These are phyloP conservation scores for Cherax destructor DNA, from an alignment of 1,140 invertebrate species.

Conservation along the genomic window DNA sequence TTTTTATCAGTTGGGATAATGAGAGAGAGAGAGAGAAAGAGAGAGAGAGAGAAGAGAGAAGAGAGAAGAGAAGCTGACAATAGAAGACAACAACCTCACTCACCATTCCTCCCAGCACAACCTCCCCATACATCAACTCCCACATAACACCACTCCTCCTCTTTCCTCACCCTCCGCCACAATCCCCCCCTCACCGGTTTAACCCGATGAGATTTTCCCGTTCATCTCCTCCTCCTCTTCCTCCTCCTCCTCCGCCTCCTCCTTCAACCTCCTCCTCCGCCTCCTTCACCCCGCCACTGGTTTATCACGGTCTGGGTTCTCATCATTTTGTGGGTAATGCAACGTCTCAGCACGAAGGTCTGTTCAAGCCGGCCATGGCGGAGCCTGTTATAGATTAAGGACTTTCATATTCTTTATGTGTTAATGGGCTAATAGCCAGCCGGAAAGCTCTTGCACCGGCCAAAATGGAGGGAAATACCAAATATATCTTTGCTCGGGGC, in stretches of 20 bases:
- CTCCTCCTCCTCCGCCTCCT: conserved; percentile 28
- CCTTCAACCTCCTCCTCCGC: conserved; percentile 5
- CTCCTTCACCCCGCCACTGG: conserved; percentile 33
- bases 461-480: conserved; percentile 67
- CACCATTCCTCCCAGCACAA: not conserved
- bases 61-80: not conserved
- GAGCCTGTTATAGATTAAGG: conserved; percentile 71
- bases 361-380: conserved; percentile 59
- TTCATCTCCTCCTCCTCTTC: conserved; percentile 19
- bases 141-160: not conserved
- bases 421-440: conserved; percentile 71
- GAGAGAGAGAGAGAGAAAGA: too few species aligned
- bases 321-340: conserved; percentile 57
- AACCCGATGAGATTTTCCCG: conserved; percentile 15
- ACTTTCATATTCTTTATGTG: conserved; percentile 71
- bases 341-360: conserved; percentile 55
- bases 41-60: too few species aligned
- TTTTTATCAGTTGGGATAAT: too few species aligned
- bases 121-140: not conserved
- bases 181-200: not conserved
- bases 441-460: conserved; percentile 68
- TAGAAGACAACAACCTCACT: not conserved
- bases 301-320: conserved; percentile 27
- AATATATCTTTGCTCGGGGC: conserved; percentile 64
- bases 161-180: not conserved